phyloP scores from a whole-genome alignment of 1,140 invertebrate species.

The Eumeta japonica region DNA sequence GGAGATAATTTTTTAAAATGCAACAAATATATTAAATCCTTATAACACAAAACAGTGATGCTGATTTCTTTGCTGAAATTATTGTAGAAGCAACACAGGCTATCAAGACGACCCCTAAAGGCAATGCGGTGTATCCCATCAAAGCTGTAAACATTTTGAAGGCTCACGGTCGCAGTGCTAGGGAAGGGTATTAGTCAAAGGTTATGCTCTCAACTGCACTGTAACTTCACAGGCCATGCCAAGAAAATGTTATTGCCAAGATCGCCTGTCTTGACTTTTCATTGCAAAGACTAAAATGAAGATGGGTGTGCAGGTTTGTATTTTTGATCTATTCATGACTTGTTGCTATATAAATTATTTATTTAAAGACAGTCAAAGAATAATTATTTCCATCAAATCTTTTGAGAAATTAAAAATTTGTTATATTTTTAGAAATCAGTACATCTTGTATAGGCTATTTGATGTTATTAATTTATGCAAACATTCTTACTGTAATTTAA shows the following conservation, averaged over 20 bases:
- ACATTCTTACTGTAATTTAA: too few relatives aligned
- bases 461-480: too few relatives aligned
- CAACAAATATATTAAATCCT: constrained; percentile 22
- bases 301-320: constrained; percentile 83
- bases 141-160: constrained; percentile 98
- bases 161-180: constrained; percentile 91
- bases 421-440: too few relatives aligned
- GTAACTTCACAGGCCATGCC: constrained; percentile 96
- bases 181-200: constrained; percentile 88
- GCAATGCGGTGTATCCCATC: constrained; percentile 86
- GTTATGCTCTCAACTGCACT: constrained; percentile 98
- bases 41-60: constrained; percentile 67
- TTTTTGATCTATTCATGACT: constrained; percentile 3
- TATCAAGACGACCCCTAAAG: constrained; percentile 75
- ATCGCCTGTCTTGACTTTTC: constrained; percentile 98
- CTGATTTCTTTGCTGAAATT: constrained; percentile 95
- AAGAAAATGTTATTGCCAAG: constrained; percentile 90
- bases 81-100: constrained; percentile 93
- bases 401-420: too few relatives aligned
- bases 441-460: too few relatives aligned
- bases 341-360: too few relatives aligned
- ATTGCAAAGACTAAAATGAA: constrained; percentile 95
- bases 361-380: neutral
- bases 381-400: neutral
- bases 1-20: constrained; percentile 18